phyloP scores from a whole-genome alignment of 2,888 invertebrate genomes.

The Oxystoma pomonae region DNA sequence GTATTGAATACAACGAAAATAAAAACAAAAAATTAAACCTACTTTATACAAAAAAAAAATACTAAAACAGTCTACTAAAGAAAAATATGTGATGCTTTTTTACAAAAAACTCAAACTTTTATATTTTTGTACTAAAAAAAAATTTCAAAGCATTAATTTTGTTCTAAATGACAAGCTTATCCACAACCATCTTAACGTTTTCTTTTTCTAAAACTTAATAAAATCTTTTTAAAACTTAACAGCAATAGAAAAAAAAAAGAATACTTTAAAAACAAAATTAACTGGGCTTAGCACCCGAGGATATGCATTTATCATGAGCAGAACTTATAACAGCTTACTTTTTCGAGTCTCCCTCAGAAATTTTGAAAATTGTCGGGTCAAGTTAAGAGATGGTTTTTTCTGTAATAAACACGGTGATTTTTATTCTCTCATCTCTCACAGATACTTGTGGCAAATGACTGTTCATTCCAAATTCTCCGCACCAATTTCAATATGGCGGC shows the following conservation, averaged over 20 bases:
- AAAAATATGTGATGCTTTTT: neutral
- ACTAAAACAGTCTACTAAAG: neutral
- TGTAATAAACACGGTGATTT: too few species aligned
- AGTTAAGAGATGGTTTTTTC: too few species aligned
- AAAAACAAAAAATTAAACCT: neutral
- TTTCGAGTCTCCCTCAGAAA: too few species aligned
- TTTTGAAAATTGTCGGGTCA: too few species aligned
- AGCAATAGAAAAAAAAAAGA: conserved; percentile 16
- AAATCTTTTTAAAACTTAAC: conserved; percentile 25
- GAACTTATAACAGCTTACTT: neutral
- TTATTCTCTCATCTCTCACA: too few species aligned
- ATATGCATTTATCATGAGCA: neutral
- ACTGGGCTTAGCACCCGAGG: neutral
- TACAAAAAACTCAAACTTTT: neutral
- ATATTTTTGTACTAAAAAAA: neutral
- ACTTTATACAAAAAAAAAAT: neutral
- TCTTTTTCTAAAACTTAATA: conserved; percentile 9
- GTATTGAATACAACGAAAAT: neutral
- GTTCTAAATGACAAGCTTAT: neutral
- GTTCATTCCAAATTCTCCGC: too few species aligned
- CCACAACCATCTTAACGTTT: neutral
- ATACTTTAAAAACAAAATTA: conserved; percentile 19
- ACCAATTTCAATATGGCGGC: too few species aligned
- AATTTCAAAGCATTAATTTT: neutral
- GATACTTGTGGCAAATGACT: too few species aligned